These are phyloP conservation scores for Tragopan temminckii DNA, from an alignment of 2,797 vertebrate genomes.

Conservation along the genomic window DNA sequence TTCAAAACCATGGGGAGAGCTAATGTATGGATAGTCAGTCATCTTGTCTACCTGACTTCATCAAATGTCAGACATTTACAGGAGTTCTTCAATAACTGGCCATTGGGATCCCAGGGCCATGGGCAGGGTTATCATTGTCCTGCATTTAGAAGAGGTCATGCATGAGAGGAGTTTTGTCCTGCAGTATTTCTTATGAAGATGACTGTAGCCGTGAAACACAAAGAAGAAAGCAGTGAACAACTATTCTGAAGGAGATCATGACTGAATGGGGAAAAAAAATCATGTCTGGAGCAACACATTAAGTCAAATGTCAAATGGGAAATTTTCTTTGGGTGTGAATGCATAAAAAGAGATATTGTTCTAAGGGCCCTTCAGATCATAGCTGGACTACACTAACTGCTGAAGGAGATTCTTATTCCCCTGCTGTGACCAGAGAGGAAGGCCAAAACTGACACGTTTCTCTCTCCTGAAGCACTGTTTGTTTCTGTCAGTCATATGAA, in stretches of 20 bases:
- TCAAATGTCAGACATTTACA: not conserved
- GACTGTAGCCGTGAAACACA: not conserved
- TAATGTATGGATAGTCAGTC: not conserved
- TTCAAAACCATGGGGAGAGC: not conserved
- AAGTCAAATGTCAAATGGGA: not conserved
- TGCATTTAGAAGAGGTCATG: not conserved
- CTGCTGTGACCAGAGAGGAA: not conserved
- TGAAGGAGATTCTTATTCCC: not conserved
- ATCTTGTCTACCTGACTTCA: not conserved
- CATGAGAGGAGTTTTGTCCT: not conserved
- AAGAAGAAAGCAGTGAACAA: not conserved
- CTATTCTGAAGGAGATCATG: not conserved
- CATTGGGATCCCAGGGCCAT: not conserved
- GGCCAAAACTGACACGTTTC: not conserved
- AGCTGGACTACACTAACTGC: not conserved
- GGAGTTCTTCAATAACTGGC: not conserved
- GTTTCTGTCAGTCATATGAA: not conserved
- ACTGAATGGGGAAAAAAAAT: not conserved
- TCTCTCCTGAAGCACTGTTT: not conserved
- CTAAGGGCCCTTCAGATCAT: not conserved
- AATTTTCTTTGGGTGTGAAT: not conserved
- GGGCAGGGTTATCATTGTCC: not conserved
- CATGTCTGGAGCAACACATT: not conserved
- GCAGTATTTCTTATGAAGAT: not conserved
- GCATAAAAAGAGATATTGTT: not conserved